Evolutionary conservation across 2,113 vertebrate genomes (phyloP).

Genomic region (Oryzias curvinotus): DNA sequence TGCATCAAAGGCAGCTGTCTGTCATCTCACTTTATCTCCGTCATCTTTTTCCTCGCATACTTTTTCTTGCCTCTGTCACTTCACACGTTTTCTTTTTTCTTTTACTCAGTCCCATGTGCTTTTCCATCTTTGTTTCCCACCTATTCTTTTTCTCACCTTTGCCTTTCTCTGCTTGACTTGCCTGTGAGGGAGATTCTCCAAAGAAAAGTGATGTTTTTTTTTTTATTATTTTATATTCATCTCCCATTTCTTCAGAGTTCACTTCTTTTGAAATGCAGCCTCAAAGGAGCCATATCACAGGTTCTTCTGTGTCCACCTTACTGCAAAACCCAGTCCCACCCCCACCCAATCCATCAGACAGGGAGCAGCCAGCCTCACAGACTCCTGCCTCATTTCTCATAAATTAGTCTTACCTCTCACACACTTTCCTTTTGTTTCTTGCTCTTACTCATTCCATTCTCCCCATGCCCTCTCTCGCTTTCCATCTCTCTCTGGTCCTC

Average conservation of each 20-base stretch:
- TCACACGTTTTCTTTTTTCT: conserved; percentile 49
- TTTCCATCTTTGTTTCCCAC: conserved; percentile 42
- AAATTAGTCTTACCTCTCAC: conserved; percentile 73
- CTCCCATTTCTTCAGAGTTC: conserved; percentile 59
- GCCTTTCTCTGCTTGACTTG: conserved; percentile 40
- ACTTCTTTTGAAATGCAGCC: conserved; percentile 56
- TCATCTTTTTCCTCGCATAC: conserved; percentile 55
- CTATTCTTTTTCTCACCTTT: conserved; percentile 56
- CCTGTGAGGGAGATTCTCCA: conserved; percentile 51
- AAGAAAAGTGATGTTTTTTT: conserved; percentile 47
- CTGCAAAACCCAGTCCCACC: conserved; percentile 32
- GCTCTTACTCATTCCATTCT: conserved; percentile 72
- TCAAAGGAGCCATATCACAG: conserved; percentile 65
- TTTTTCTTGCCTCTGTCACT: conserved; percentile 57
- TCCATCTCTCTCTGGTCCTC: conserved; percentile 71
- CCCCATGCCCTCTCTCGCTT: conserved; percentile 69
- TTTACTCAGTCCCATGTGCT: conserved; percentile 43
- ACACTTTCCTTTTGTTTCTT: conserved; percentile 71
- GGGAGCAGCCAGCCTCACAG: conserved; percentile 54
- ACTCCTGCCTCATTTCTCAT: conserved; percentile 70
- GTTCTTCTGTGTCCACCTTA: conserved; percentile 58
- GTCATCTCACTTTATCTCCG: conserved; percentile 55
- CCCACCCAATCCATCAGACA: conserved; percentile 65
- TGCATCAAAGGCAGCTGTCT: conserved; percentile 64
- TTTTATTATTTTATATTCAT: conserved; percentile 52